Evolutionary conservation across 1,140 invertebrate genomes (phyloP), one percentile per base, ranked within the genome.

Genomic region (Dendroctonus ponderosae): DNA sequence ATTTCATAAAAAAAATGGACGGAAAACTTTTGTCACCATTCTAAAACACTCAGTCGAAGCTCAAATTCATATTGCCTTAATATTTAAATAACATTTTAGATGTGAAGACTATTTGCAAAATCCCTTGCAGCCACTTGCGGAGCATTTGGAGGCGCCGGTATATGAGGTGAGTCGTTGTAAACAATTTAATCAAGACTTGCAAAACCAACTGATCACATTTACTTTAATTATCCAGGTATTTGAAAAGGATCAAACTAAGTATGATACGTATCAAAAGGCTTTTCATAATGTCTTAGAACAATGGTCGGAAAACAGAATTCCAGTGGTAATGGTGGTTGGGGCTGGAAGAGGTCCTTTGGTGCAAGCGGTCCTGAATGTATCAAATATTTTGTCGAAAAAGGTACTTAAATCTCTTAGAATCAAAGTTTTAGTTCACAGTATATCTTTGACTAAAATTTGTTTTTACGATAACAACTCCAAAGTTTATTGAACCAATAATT

Each of bases 221-320:
- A 42, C 12, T 61, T 50, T 49, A 37, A 40, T 37, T 38, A 43
- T 46, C 40, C 48, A 66, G 64, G 89, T 98, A 6, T 99, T 99
- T 85, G 97, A 99, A 82, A 94, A 94, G 76, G 97, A 99, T 86
- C 93, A 94, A 8, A 83, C 97, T 0, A 99, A 99, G 80, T 99
- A 99, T 81, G 85, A 88, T 38, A 85, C 92, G 64, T 99, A 99
- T 81, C 90, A 96, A 80, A 85, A 85, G 67, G 96, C 91, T 15
- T 87, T 92, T 59, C 85, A 88, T 66, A 78, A 85, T 79, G 94
- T 94, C 11, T 79, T 98, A 5, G 71, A 78, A 51, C 81, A 85
- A 75, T 74, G 80, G 50, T 78, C 82, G 5, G 70, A 72, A 39
- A 75, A 79, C 0, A 67, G 74, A 43, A 69, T 64, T 7, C 81